Base-by-base conservation (phyloP, 2,888 invertebrate species). In the Cyclophora punctaria region DNA sequence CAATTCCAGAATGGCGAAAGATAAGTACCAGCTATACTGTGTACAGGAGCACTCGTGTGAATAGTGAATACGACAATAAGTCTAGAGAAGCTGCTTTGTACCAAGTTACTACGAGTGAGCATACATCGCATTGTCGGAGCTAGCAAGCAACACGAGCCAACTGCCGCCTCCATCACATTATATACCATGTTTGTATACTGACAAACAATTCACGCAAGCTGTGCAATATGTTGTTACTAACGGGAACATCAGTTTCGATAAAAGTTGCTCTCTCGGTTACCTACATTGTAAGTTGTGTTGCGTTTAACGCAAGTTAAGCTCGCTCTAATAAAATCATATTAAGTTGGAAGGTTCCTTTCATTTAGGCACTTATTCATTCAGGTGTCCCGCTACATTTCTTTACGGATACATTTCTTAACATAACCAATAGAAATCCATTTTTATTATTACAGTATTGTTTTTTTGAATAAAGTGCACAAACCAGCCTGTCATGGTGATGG, bases 11-110 rank as follows among this genome's bases (percentile, higher is more conserved):
- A 20, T 20, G 20, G 20, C 20, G 20, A 20, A 41, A 7, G 41
- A 41, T 41, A 7, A 7, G 41, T 41, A 41, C 5, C 41, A 41
- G 41, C 41, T 41, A 7, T 41, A 42, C 42, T 42, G 5, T 20
- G 3, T 55, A 46, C 55, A 51, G 48, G 49, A 53, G 48, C 50
- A 48, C 48, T 51, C 49, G 52, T 56, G 55, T 58, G 56, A 62
- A 59, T 58, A 59, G 51, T 52, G 46, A 56, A 52, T 49, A 56
- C 46, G 54, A 59, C 59, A 60, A 55, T 59, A 57, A 62, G 51
- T 57, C 50, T 55, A 53, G 57, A 55, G 58, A 60, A 57, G 50
- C 51, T 46, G 57, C 59, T 54, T 60, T 60, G 63, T 63, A 56
- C 55, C 53, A 50, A 50, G 53, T 59, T 55, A 49, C 46, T 59